These are phyloP conservation scores for Coregonus sp. DNA, from an alignment of 2,797 vertebrate genomes.

Conservation along the genomic window DNA sequence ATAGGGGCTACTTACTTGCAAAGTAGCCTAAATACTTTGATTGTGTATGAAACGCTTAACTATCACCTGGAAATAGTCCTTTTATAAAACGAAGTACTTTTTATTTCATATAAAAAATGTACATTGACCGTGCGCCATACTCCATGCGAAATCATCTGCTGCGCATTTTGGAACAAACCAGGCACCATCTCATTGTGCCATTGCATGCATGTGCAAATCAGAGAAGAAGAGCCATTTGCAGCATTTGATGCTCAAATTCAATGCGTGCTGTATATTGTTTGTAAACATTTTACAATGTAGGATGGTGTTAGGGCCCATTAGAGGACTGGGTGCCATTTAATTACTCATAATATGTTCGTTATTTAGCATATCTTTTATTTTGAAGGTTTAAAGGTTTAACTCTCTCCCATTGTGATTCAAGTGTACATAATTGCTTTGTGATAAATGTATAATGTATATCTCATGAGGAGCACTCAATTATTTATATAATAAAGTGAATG, in stretches of 20 bases:
- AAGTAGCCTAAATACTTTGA: background rate
- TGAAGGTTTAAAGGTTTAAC: conserved; percentile 60
- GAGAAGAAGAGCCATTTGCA: background rate
- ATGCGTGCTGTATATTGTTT: conserved; percentile 36
- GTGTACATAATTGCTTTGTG: conserved; percentile 72
- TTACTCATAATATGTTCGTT: background rate
- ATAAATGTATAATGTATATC: conserved; percentile 62
- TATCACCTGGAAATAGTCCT: background rate
- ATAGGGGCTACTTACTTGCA: background rate
- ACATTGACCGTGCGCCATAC: background rate
- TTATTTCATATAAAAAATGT: background rate
- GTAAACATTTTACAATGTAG: conserved; percentile 1
- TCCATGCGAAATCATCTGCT: background rate
- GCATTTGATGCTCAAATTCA: conserved; percentile 34
- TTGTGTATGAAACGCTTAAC: background rate
- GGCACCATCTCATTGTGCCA: background rate
- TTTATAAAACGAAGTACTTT: background rate
- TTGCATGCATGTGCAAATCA: background rate
- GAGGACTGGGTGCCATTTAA: conserved; percentile 29
- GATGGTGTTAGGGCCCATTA: conserved; percentile 38
- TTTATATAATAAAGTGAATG: conserved; percentile 75
- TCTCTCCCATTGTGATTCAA: conserved; percentile 70
- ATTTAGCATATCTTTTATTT: conserved; percentile 64
- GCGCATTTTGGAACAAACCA: background rate
- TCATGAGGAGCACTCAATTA: conserved; percentile 69